phyloP scores from a whole-genome alignment of 2,888 invertebrate genomes.

The Kryphioiulus occultus region DNA sequence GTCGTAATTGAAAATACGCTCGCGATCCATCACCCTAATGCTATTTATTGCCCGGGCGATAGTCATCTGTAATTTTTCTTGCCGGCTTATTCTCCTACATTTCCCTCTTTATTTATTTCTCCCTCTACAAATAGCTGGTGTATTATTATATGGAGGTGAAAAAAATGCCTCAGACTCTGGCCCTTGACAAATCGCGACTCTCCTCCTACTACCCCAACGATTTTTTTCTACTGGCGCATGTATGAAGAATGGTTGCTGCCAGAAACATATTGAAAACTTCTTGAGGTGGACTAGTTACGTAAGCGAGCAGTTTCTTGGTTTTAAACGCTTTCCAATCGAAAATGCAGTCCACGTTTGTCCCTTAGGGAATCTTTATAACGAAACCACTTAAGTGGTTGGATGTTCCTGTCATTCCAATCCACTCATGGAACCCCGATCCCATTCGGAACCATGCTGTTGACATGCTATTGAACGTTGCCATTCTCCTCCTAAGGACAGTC shows the following conservation, averaged over 20 bases:
- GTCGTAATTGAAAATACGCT: slow-evolving; percentile 43
- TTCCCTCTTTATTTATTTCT: slow-evolving; percentile 17
- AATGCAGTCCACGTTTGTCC: too few species aligned
- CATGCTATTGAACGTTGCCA: too few species aligned
- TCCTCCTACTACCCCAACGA: not conserved
- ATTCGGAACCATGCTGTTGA: too few species aligned
- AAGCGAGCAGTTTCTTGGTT: not conserved
- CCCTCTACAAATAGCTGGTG: not conserved
- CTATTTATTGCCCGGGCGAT: slow-evolving; percentile 9
- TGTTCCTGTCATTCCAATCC: too few species aligned
- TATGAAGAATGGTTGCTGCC: too few species aligned
- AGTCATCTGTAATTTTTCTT: slow-evolving; percentile 23
- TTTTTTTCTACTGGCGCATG: not conserved
- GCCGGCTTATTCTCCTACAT: slow-evolving; percentile 8
- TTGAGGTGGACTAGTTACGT: not conserved
- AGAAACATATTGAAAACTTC: not conserved
- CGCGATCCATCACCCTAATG: slow-evolving; percentile 18
- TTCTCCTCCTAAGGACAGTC: too few species aligned
- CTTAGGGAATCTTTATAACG: too few species aligned
- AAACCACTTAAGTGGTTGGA: too few species aligned
- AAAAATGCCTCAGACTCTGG: not conserved
- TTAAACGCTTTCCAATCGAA: not conserved
- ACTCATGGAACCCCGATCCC: too few species aligned
- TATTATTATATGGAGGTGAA: not conserved
- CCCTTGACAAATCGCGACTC: not conserved